These are phyloP conservation scores for Harpegnathos saltator DNA, from an alignment of 1,140 invertebrate species.

Conservation along the genomic window DNA sequence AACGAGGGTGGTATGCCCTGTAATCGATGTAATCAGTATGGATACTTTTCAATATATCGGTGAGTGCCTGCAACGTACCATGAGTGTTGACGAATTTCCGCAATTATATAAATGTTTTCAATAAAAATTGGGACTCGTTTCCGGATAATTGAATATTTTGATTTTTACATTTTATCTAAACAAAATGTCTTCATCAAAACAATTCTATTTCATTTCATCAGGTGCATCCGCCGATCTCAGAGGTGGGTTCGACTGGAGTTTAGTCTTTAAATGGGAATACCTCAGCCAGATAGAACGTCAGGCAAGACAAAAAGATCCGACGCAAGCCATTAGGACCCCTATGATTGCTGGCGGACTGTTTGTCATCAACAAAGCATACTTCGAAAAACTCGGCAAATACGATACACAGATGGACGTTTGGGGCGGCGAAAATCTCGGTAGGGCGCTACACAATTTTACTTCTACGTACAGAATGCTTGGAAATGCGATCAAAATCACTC, in stretches of 20 bases:
- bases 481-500: too few species aligned
- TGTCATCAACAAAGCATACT: constrained; percentile 96
- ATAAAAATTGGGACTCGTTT: not conserved
- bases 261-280: constrained; percentile 98
- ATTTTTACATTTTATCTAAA: constrained; percentile 8
- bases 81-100: not conserved
- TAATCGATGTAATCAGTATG: constrained; percentile 99
- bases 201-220: constrained; percentile 69
- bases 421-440: constrained; percentile 94
- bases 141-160: not conserved
- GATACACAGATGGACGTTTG: constrained; percentile 99
- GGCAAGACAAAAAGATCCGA: constrained; percentile 92
- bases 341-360: constrained; percentile 98
- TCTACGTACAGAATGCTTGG: not conserved
- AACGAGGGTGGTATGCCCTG: constrained; percentile 95
- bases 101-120: not conserved
- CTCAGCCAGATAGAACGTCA: constrained; percentile 93
- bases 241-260: constrained; percentile 99
- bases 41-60: constrained; percentile 98
- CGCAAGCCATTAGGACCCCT: constrained; percentile 93
- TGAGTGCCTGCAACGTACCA: constrained; percentile 54
- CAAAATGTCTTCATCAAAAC: not conserved
- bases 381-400: constrained; percentile 97
- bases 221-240: constrained; percentile 95
- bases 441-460: constrained; percentile 65